Evolutionary conservation across 2,888 invertebrate genomes (phyloP).

Genomic region (Lamproptera curius): DNA sequence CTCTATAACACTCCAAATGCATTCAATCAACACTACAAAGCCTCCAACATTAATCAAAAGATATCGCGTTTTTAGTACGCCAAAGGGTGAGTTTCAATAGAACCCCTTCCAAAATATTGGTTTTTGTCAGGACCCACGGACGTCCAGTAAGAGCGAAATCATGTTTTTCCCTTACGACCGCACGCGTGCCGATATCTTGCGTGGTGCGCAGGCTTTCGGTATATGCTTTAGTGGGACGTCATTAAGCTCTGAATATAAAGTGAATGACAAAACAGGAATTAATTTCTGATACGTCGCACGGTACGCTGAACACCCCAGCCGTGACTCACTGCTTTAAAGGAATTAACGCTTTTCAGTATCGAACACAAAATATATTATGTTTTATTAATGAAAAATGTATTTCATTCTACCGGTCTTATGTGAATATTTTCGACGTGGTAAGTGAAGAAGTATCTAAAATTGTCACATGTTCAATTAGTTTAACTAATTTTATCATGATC

Average conservation of each 20-base stretch:
- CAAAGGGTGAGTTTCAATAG: conserved; percentile 70
- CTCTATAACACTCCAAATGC: conserved; percentile 10
- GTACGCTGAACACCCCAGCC: conserved; percentile 52
- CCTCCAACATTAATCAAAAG: conserved; percentile 67
- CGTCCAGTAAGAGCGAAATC: conserved; percentile 75
- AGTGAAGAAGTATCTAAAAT: no score
- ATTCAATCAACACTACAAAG: conserved; percentile 31
- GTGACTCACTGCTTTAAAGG: conserved; percentile 37
- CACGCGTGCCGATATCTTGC: conserved; percentile 64
- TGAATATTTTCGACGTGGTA: no score
- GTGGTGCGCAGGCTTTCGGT: conserved; percentile 51
- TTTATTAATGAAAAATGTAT: background rate
- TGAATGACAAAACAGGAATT: conserved; percentile 78
- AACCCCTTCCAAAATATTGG: conserved; percentile 75
- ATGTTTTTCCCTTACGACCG: conserved; percentile 68
- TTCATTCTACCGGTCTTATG: no score
- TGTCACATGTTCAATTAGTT: no score
- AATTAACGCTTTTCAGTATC: conserved; percentile 8
- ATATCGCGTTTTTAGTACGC: conserved; percentile 60
- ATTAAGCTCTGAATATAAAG: conserved; percentile 73
- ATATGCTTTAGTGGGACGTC: conserved; percentile 58
- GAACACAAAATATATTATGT: no score
- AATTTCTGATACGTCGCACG: conserved; percentile 75
- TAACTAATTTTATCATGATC: no score
- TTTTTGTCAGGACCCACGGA: conserved; percentile 57